phyloP scores from a whole-genome alignment of 2,797 vertebrate species.

The Channallabes apus region DNA sequence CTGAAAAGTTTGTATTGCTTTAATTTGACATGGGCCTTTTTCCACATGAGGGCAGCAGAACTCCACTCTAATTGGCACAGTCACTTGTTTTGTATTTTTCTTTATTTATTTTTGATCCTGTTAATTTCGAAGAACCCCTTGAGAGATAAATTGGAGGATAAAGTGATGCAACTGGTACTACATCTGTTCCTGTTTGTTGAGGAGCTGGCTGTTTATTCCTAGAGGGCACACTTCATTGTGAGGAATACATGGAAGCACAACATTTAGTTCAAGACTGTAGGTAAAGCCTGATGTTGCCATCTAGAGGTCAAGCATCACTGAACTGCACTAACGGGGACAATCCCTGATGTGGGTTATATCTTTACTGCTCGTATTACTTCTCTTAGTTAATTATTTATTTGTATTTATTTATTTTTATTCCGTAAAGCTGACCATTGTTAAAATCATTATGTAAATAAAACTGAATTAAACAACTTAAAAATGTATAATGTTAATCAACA shows the following conservation, averaged over 20 bases:
- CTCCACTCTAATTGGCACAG: background rate
- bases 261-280: background rate
- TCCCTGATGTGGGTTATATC: background rate
- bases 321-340: background rate
- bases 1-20: background rate
- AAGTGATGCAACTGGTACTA: background rate
- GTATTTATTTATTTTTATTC: too few relatives aligned
- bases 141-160: background rate
- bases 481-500: background rate
- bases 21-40: background rate
- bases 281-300: slow-evolving; percentile 8
- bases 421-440: too few relatives aligned
- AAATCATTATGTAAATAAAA: too few relatives aligned
- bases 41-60: slow-evolving; percentile 39
- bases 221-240: background rate
- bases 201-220: slow-evolving; percentile 7
- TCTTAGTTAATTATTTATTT: background rate
- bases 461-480: background rate
- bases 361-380: background rate
- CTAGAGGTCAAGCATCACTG: slow-evolving; percentile 24
- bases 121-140: background rate
- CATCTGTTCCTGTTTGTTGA: background rate
- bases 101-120: background rate
- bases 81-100: background rate
- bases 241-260: background rate